Evolutionary conservation across 2,113 vertebrate species (phyloP).

Genomic region (Urocolius indicus): DNA sequence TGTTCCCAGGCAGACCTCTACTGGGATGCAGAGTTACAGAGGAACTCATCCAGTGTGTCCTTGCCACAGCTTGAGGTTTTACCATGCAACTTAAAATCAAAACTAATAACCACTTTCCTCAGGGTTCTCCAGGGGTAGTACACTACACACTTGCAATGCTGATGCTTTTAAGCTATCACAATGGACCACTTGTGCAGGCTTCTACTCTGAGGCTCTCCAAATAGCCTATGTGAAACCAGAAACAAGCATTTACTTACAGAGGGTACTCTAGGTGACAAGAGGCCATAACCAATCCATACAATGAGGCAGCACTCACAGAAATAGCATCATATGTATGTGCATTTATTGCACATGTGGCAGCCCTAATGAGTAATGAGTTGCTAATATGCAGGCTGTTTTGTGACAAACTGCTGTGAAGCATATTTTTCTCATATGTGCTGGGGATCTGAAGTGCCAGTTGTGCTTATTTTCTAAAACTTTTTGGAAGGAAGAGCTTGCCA

Average conservation of each 20-base stretch:
- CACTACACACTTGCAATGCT: neutral
- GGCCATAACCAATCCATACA: neutral
- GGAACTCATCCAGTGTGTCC: neutral
- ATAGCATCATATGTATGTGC: neutral
- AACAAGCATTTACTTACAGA: neutral
- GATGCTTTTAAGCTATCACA: neutral
- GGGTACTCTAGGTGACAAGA: neutral
- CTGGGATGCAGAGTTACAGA: neutral
- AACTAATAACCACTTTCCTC: neutral
- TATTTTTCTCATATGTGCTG: neutral
- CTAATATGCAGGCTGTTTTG: neutral
- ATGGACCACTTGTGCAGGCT: neutral
- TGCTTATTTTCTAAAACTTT: slow-evolving; percentile 4
- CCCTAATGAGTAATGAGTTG: neutral
- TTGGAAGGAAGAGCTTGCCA: neutral
- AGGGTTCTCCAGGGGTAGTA: neutral
- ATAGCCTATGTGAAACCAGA: neutral
- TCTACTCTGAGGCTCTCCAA: neutral
- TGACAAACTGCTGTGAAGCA: neutral
- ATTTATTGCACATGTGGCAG: neutral
- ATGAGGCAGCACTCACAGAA: neutral
- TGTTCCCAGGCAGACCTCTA: neutral
- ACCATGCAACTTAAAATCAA: neutral
- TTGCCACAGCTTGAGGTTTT: neutral
- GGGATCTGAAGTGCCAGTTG: neutral